These are phyloP conservation scores for Pseudorhombus dupliciocellatus DNA, from an alignment of 2,113 vertebrate genomes.

Conservation along the genomic window DNA sequence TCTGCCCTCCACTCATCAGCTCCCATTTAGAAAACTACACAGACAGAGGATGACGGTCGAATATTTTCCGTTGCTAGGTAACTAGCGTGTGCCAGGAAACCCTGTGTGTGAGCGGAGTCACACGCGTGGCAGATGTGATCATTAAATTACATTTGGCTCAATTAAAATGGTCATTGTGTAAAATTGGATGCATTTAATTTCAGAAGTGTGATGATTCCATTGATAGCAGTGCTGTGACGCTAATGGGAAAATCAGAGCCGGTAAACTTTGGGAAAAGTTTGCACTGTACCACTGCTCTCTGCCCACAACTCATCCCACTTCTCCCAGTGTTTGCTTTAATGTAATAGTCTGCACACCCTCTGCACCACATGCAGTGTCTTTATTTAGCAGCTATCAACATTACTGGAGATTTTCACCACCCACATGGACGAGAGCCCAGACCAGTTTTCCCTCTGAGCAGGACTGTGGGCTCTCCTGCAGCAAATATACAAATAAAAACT, in stretches of 20 bases:
- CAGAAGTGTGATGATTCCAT: conserved; percentile 7
- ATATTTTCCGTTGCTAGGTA: conserved; percentile 69
- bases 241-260: background rate
- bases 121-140: background rate
- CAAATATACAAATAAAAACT: background rate
- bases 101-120: background rate
- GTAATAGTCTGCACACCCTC: conserved; percentile 15
- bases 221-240: background rate
- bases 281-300: conserved; percentile 11
- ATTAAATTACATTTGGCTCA: conserved; percentile 30
- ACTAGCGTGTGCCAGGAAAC: conserved; percentile 44
- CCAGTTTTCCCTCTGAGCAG: conserved; percentile 4
- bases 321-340: conserved; percentile 30
- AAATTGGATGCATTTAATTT: conserved; percentile 28
- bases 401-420: conserved; percentile 19
- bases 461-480: background rate
- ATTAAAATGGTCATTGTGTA: conserved; percentile 18
- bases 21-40: conserved; percentile 50
- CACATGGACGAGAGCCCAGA: conserved; percentile 8
- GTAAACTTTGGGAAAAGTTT: conserved; percentile 1
- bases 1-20: conserved; percentile 30
- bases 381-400: conserved; percentile 40
- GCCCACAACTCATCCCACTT: conserved; percentile 37
- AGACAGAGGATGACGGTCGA: conserved; percentile 31
- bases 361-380: conserved; percentile 17